Evolutionary conservation across 2,888 invertebrate genomes (phyloP).

Genomic region (Penaeus monodon): DNA sequence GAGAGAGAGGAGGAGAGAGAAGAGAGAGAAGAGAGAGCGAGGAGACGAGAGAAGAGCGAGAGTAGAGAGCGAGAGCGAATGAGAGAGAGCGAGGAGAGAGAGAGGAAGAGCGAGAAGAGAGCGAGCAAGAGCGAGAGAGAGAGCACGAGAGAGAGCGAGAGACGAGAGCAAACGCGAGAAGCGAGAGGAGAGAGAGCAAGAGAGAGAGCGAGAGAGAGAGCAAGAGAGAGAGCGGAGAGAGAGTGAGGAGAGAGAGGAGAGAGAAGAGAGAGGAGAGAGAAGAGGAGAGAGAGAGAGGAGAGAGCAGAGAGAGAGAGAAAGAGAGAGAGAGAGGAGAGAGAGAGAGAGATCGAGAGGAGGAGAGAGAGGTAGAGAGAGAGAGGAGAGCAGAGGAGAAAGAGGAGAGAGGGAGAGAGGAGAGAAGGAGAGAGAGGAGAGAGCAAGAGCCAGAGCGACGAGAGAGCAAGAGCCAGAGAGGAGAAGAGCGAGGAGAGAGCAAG

Average conservation of each 20-base stretch:
- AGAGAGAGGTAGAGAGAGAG: not conserved
- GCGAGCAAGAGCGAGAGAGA: no score
- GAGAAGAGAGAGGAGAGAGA: not conserved
- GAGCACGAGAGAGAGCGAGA: no score
- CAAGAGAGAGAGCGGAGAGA: not conserved
- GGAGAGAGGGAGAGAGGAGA: no score
- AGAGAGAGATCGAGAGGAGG: not conserved
- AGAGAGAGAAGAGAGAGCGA: no score
- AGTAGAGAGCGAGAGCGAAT: not conserved
- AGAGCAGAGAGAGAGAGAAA: not conserved
- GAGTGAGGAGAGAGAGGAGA: not conserved
- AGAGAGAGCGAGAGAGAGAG: not conserved
- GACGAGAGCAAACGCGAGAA: no score
- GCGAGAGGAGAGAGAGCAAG: not conserved
- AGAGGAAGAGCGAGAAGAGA: no score
- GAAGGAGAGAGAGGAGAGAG: not conserved
- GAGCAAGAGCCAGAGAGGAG: not conserved
- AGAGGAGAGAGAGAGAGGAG: not conserved
- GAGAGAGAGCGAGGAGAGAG: no score
- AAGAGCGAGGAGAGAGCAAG: not conserved
- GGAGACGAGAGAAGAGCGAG: no score
- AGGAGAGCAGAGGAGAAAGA: not conserved
- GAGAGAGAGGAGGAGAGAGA: constrained; percentile 5
- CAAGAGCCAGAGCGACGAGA: not conserved
- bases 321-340: not conserved